Evolutionary conservation across 2,888 invertebrate genomes (phyloP).

Genomic region (Hesperia comma): DNA sequence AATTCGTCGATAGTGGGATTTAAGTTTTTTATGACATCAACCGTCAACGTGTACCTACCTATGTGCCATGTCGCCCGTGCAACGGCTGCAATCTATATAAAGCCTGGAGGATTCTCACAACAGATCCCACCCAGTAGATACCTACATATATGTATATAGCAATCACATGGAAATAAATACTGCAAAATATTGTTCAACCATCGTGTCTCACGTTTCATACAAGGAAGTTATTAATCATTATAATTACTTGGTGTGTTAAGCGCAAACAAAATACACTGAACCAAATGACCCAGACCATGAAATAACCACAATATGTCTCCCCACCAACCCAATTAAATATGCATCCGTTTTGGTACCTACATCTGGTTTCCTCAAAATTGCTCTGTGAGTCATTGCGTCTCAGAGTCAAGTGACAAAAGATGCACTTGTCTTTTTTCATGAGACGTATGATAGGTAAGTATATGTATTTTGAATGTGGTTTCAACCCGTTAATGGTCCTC

Average conservation of each 20-base stretch:
- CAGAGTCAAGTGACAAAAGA: slow-evolving; percentile 11
- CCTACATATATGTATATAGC: too few relatives aligned
- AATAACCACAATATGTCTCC: slow-evolving; percentile 28
- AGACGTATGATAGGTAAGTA: too few relatives aligned
- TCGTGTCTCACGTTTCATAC: slow-evolving; percentile 15
- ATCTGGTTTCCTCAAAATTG: slow-evolving; percentile 24
- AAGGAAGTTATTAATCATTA: slow-evolving; percentile 30
- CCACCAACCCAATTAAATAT: slow-evolving; percentile 19
- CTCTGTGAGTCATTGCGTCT: background rate
- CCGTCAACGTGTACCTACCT: too few relatives aligned
- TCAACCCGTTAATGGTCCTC: too few relatives aligned
- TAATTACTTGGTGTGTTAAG: slow-evolving; percentile 6
- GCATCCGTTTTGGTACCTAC: slow-evolving; percentile 32
- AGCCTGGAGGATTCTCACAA: too few relatives aligned
- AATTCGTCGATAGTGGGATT: too few relatives aligned
- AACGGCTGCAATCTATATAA: too few relatives aligned
- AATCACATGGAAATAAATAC: background rate
- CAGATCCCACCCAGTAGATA: too few relatives aligned
- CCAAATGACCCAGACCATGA: slow-evolving; percentile 27
- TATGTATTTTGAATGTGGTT: too few relatives aligned
- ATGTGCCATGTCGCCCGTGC: too few relatives aligned
- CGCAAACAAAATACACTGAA: slow-evolving; percentile 8
- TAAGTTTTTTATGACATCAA: too few relatives aligned
- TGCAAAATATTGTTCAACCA: background rate
- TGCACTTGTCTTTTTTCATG: background rate